Conservation (phyloP, 2,888 invertebrate genomes). For the Tromatobia lineatoria region DNA sequence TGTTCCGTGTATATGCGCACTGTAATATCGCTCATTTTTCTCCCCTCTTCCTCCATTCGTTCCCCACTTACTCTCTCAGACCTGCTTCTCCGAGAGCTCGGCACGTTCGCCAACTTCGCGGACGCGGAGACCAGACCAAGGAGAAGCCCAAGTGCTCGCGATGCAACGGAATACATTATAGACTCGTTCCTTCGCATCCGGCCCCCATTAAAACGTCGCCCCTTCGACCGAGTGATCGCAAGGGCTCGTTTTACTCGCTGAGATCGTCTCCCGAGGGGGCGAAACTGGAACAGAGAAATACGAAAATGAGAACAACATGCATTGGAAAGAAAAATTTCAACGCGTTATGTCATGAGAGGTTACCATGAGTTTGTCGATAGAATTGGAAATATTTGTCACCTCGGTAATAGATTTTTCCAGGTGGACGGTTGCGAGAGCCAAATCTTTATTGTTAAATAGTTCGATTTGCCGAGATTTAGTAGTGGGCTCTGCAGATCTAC, state of each 20-base stretch:
- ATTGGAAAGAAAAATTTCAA: slow-evolving; percentile 22
- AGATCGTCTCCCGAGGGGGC: slow-evolving; percentile 49
- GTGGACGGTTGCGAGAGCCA: neutral
- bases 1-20: slow-evolving; percentile 9
- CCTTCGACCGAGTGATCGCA: slow-evolving; percentile 58
- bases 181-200: slow-evolving; percentile 80
- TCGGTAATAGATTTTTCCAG: slow-evolving; percentile 26
- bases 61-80: slow-evolving; percentile 22
- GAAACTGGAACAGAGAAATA: slow-evolving; percentile 38
- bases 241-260: slow-evolving; percentile 36
- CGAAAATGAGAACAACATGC: slow-evolving; percentile 23
- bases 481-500: slow-evolving; percentile 33
- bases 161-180: slow-evolving; percentile 81
- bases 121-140: slow-evolving; percentile 36
- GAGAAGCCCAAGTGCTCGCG: slow-evolving; percentile 57
- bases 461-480: slow-evolving; percentile 36
- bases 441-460: neutral
- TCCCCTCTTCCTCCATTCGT: slow-evolving; percentile 28
- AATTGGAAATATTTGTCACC: slow-evolving; percentile 19
- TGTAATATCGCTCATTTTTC: slow-evolving; percentile 45
- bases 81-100: neutral
- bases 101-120: slow-evolving; percentile 27
- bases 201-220: slow-evolving; percentile 77
- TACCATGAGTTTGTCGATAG: neutral
- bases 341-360: neutral